Evolutionary conservation across 2,888 invertebrate genomes (phyloP).

Genomic region (Allacma fusca): DNA sequence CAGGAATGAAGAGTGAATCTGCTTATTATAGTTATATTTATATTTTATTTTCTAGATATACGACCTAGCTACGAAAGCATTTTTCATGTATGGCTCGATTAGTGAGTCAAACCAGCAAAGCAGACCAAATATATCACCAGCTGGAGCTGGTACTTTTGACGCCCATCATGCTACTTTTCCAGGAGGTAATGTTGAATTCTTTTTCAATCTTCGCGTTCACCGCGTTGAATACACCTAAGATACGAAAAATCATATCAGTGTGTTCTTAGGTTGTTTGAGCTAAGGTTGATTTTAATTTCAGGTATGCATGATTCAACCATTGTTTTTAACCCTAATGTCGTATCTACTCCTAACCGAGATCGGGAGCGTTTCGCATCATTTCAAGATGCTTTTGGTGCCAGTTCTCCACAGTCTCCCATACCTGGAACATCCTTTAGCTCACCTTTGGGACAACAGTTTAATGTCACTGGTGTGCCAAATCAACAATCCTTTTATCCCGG

Average conservation of each 20-base stretch:
- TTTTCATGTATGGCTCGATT: conserved; percentile 83
- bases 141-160: neutral
- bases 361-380: conserved; percentile 24
- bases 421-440: conserved; percentile 27
- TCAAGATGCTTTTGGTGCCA: conserved; percentile 26
- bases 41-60: conserved; percentile 67
- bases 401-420: conserved; percentile 9
- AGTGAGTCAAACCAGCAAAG: neutral
- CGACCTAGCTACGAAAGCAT: conserved; percentile 90
- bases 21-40: neutral
- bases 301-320: conserved; percentile 52
- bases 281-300: neutral
- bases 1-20: neutral
- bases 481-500: conserved; percentile 24
- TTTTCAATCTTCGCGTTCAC: too few species aligned
- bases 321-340: conserved; percentile 60
- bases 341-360: conserved; percentile 60
- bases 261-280: too few species aligned
- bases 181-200: too few species aligned
- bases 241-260: neutral
- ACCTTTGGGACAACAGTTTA: conserved; percentile 27
- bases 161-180: conserved; percentile 11
- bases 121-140: conserved; percentile 21
- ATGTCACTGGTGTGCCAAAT: conserved; percentile 16
- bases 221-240: neutral